phyloP scores from a whole-genome alignment of 2,888 invertebrate species.

The Drosophila sordidapex region DNA sequence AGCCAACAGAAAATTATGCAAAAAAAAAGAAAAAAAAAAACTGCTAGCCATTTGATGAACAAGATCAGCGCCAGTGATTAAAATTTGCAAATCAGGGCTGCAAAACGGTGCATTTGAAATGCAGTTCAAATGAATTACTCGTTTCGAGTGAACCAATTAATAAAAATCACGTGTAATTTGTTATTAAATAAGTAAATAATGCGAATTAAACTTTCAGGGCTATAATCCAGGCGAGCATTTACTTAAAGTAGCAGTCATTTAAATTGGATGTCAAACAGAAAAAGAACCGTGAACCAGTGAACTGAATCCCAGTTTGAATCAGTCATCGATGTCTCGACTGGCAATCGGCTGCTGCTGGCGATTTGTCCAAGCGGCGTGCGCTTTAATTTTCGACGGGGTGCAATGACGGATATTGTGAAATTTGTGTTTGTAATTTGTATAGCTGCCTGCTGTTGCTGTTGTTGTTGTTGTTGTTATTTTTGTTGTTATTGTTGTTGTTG shows the following conservation, averaged over 20 bases:
- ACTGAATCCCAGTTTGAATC: slow-evolving; percentile 48
- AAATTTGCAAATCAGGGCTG: slow-evolving; percentile 48
- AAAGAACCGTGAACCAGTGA: slow-evolving; percentile 49
- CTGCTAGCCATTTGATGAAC: slow-evolving; percentile 60
- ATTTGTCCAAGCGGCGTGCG: slow-evolving; percentile 70
- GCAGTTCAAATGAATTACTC: slow-evolving; percentile 14
- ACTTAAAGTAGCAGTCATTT: slow-evolving; percentile 11
- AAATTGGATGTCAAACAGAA: background rate
- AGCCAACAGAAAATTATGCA: slow-evolving; percentile 64
- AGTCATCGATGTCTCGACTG: slow-evolving; percentile 46
- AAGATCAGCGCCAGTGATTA: slow-evolving; percentile 67
- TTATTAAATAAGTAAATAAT: background rate
- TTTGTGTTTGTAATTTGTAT: slow-evolving; percentile 76
- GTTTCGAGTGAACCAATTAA: background rate
- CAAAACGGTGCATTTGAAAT: background rate
- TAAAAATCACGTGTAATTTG: background rate
- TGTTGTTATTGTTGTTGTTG: slow-evolving; percentile 20
- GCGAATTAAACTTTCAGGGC: background rate
- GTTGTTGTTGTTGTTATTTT: slow-evolving; percentile 14
- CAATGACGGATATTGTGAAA: slow-evolving; percentile 81
- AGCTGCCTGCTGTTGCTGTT: slow-evolving; percentile 20
- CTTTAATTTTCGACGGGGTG: slow-evolving; percentile 74
- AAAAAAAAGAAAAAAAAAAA: slow-evolving; percentile 32
- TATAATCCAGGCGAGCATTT: background rate
- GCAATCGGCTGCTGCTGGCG: slow-evolving; percentile 38